Percentiles rank a stretch among this genome's conserved stretches.
These are phyloP conservation scores for Horisme vitalbata DNA, from an alignment of 2,888 invertebrate species.

Conservation along the genomic window DNA sequence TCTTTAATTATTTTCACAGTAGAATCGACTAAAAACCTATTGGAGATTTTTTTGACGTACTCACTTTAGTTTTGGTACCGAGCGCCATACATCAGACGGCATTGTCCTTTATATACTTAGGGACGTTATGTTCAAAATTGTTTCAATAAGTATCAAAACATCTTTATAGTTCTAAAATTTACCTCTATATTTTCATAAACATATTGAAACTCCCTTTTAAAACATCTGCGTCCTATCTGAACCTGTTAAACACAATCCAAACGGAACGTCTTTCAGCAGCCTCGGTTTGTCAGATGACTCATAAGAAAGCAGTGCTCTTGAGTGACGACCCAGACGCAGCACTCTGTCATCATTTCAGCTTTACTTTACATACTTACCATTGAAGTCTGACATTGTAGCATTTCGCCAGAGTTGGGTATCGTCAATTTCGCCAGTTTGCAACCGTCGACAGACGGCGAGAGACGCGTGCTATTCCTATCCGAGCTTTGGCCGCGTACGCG, in stretches of 20 bases:
- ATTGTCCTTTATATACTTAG: too few relatives aligned
- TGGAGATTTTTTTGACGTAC: too few relatives aligned
- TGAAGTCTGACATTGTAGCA: conserved; percentile 40
- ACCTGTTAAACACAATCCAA: conserved; percentile 9
- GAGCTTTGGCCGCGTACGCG: conserved; percentile 47
- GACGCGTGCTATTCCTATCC: conserved; percentile 41
- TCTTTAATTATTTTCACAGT: too few relatives aligned
- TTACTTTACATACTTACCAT: conserved; percentile 26
- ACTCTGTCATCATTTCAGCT: conserved; percentile 35
- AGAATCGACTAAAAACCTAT: too few relatives aligned
- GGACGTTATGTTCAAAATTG: too few relatives aligned
- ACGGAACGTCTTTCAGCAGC: conserved; percentile 29
- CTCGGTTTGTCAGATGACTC: conserved; percentile 30
- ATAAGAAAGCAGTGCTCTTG: conserved; percentile 31
- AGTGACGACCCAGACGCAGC: conserved; percentile 27
- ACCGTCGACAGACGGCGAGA: conserved; percentile 45
- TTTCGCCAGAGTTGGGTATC: conserved; percentile 29
- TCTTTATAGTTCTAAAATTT: too few relatives aligned
- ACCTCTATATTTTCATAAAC: neutral
- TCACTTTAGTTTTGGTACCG: too few relatives aligned
- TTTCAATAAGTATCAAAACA: too few relatives aligned
- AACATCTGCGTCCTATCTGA: neutral
- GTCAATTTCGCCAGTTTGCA: conserved; percentile 48
- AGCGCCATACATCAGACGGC: too few relatives aligned
- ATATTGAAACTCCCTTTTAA: neutral